phyloP scores from a whole-genome alignment of 2,113 vertebrate species.

The Mesocricetus auratus region DNA sequence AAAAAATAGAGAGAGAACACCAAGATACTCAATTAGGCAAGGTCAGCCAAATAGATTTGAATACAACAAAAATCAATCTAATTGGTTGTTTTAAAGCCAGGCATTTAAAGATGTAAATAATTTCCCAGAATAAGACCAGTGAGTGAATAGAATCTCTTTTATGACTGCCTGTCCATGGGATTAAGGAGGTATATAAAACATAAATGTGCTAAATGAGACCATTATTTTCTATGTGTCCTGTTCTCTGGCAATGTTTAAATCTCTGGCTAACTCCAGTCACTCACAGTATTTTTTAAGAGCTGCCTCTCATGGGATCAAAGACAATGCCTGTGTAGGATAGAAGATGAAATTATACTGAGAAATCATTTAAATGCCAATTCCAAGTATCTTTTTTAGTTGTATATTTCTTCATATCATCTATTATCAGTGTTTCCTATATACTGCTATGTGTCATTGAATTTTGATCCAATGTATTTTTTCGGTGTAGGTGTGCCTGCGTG shows the following conservation, averaged over 20 bases:
- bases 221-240: slow-evolving; percentile 39
- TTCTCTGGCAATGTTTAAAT: slow-evolving; percentile 54
- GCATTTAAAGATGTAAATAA: slow-evolving; percentile 67
- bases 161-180: slow-evolving; percentile 1
- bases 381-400: slow-evolving; percentile 39
- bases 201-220: slow-evolving; percentile 49
- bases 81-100: slow-evolving; percentile 73
- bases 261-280: slow-evolving; percentile 56
- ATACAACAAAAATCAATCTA: slow-evolving; percentile 70
- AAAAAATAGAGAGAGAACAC: slow-evolving; percentile 27
- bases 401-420: slow-evolving; percentile 49
- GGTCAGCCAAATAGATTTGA: slow-evolving; percentile 68
- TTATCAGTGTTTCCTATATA: slow-evolving; percentile 32
- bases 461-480: neutral
- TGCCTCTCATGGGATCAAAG: slow-evolving; percentile 22
- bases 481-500: neutral
- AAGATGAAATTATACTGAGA: slow-evolving; percentile 53
- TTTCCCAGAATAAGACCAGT: slow-evolving; percentile 58
- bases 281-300: slow-evolving; percentile 28
- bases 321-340: slow-evolving; percentile 35
- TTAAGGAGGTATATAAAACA: slow-evolving; percentile 48
- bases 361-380: slow-evolving; percentile 50
- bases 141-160: slow-evolving; percentile 56
- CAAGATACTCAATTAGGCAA: slow-evolving; percentile 54
- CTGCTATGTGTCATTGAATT: slow-evolving; percentile 42